Percentiles rank a stretch among this genome's conserved stretches.
These are phyloP conservation scores for Stenotaenia linearis DNA, from an alignment of 2,888 invertebrate genomes.

Conservation along the genomic window DNA sequence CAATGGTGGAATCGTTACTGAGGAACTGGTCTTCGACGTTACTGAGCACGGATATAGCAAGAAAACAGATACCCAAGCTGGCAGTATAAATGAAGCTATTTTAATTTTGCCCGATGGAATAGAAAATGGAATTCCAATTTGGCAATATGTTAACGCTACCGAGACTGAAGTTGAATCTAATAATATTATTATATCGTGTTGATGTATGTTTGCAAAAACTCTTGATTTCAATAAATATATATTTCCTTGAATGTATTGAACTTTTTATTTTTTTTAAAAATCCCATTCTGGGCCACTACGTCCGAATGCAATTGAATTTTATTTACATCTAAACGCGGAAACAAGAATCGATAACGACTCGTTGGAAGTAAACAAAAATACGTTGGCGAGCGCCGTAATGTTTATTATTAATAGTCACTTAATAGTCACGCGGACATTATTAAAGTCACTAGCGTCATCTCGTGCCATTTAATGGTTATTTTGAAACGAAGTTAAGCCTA, in stretches of 20 bases:
- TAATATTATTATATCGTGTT: not conserved
- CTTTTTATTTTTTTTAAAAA: too few species aligned
- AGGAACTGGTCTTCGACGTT: not conserved
- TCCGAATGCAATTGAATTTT: too few species aligned
- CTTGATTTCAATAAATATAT: too few species aligned
- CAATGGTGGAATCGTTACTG: not conserved
- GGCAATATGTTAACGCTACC: not conserved
- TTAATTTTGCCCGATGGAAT: not conserved
- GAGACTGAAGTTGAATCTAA: not conserved
- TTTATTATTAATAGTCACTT: too few species aligned
- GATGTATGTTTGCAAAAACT: not conserved
- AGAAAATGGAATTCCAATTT: not conserved
- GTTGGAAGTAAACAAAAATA: too few species aligned
- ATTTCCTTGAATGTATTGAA: too few species aligned
- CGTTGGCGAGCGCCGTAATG: too few species aligned
- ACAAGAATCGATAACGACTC: too few species aligned
- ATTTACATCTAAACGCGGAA: too few species aligned
- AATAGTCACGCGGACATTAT: too few species aligned
- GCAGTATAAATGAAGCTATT: not conserved
- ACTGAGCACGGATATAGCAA: not conserved
- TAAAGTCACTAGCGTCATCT: constrained; percentile 6
- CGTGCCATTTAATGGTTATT: not conserved
- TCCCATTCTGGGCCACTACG: too few species aligned
- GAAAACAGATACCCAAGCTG: not conserved
- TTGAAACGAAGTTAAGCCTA: not conserved